Evolutionary conservation across 2,888 invertebrate genomes (phyloP).

Genomic region (Elgonia sp.): DNA sequence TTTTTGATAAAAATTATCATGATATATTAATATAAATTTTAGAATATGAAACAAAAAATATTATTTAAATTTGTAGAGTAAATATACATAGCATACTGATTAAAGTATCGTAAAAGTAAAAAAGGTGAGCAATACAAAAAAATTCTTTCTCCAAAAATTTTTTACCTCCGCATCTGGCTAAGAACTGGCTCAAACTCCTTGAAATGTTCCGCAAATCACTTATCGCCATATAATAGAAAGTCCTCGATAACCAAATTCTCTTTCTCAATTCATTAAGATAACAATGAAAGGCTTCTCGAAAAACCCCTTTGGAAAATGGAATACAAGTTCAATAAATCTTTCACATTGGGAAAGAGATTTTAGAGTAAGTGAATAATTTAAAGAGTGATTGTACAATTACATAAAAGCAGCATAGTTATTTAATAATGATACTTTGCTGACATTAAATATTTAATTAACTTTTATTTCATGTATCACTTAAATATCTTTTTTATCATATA

Average conservation of each 20-base stretch:
- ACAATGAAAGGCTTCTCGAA: slow-evolving; percentile 27
- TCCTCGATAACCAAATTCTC: slow-evolving; percentile 36
- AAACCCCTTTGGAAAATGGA: slow-evolving; percentile 13
- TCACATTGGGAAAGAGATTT: neutral
- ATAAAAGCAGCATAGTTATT: neutral
- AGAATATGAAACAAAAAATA: too few species aligned
- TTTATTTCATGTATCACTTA: too few species aligned
- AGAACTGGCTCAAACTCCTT: slow-evolving; percentile 23
- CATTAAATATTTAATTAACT: too few species aligned
- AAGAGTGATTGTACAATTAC: neutral
- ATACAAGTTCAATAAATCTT: slow-evolving; percentile 28
- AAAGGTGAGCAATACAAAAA: slow-evolving; percentile 11
- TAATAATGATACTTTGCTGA: too few species aligned
- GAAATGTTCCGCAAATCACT: slow-evolving; percentile 46
- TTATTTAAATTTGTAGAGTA: neutral
- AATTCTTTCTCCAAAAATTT: slow-evolving; percentile 4
- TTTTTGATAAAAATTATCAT: too few species aligned
- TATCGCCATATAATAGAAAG: slow-evolving; percentile 51
- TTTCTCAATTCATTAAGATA: slow-evolving; percentile 53
- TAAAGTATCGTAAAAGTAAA: slow-evolving; percentile 13
- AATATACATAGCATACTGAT: neutral
- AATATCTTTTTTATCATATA: too few species aligned
- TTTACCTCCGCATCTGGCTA: slow-evolving; percentile 1
- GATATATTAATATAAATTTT: too few species aligned
- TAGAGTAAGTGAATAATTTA: neutral